These are phyloP conservation scores for Virgularia gustaviana DNA, from an alignment of 92 coral and sea anemone species.

Conservation along the genomic window DNA sequence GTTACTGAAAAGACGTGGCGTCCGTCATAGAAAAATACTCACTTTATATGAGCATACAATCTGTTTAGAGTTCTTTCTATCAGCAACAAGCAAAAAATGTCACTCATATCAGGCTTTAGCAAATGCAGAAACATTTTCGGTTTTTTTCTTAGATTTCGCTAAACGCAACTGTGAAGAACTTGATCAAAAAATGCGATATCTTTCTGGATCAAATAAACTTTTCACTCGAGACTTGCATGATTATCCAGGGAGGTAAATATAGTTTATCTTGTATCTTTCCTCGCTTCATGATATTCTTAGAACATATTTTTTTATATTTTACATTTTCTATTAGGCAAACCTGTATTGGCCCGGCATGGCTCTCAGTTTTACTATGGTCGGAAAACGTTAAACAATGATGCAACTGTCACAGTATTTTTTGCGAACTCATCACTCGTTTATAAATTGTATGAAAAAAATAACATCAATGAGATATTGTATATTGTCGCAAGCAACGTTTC, in stretches of 20 bases:
- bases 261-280: neutral
- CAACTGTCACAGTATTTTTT: conserved; percentile 11
- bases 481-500: neutral
- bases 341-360: conserved; percentile 11
- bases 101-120: neutral
- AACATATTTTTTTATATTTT: neutral
- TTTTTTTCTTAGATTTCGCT: conserved; percentile 8
- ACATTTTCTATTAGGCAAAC: neutral
- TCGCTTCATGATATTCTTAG: neutral
- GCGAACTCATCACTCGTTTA: neutral
- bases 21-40: neutral
- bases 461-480: neutral
- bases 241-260: conserved; percentile 6
- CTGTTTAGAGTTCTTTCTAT: neutral
- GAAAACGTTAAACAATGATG: neutral
- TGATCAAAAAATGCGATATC: neutral
- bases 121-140: neutral
- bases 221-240: conserved; percentile 12
- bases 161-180: conserved; percentile 13
- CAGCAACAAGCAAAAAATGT: neutral
- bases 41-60: no score
- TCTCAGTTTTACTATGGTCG: conserved; percentile 22
- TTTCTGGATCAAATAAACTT: conserved; percentile 5
- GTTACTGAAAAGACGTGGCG: neutral
- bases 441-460: conserved; percentile 4